Evolutionary conservation across 2,888 invertebrate species (phyloP).

Genomic region (Scelioninae gen. 1): DNA sequence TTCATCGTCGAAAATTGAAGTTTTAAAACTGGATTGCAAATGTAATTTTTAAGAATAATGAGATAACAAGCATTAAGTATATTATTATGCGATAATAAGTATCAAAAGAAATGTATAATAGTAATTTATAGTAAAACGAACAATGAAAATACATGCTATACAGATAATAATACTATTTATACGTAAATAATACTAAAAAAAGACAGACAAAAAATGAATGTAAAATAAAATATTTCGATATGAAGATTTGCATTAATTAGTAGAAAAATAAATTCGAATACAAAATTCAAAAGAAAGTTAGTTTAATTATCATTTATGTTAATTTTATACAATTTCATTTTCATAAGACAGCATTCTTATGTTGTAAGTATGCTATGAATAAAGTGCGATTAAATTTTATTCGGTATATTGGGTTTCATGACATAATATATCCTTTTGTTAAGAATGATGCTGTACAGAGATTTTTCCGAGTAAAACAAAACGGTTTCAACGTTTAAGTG

Average conservation of each 20-base stretch:
- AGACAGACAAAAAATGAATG: too few species aligned
- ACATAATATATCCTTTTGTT: conserved; percentile 21
- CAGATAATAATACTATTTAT: too few species aligned
- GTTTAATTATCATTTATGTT: not conserved
- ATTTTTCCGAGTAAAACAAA: not conserved
- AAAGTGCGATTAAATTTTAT: conserved; percentile 15
- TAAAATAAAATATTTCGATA: too few species aligned
- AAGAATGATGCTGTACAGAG: not conserved
- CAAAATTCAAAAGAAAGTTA: too few species aligned
- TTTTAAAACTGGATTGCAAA: conserved; percentile 5
- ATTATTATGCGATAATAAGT: not conserved
- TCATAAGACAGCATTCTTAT: not conserved
- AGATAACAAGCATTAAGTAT: not conserved
- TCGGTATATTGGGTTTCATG: conserved; percentile 14
- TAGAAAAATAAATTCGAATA: too few species aligned
- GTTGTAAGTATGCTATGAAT: conserved; percentile 4
- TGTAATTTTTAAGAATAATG: not conserved
- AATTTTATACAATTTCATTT: not conserved
- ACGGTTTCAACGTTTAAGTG: too few species aligned
- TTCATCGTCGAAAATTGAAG: not conserved
- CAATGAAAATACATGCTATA: too few species aligned
- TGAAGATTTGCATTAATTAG: too few species aligned
- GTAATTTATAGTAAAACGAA: too few species aligned
- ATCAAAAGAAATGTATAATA: not conserved
- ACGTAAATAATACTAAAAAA: too few species aligned